Evolutionary conservation across 2,888 invertebrate species (phyloP).

Genomic region (Drosophila niveifrons): DNA sequence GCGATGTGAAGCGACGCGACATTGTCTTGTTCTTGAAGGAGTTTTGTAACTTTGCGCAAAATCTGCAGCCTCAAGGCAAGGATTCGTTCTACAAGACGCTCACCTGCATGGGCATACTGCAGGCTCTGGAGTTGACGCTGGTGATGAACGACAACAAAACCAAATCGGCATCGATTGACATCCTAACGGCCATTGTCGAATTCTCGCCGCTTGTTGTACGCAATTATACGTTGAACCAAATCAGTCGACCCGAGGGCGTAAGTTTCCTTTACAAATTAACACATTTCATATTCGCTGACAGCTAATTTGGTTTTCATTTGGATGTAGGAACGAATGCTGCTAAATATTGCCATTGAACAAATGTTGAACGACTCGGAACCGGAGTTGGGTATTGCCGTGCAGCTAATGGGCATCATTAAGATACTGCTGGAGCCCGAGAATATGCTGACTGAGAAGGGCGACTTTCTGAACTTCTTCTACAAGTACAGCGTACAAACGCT

Average conservation of each 20-base stretch:
- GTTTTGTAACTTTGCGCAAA: constrained; percentile 99
- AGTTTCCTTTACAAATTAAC: constrained; percentile 69
- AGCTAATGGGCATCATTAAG: constrained; percentile 97
- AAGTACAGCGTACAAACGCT: constrained; percentile 98
- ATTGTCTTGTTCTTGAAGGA: constrained; percentile 99
- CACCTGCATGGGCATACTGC: constrained; percentile 94
- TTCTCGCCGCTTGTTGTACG: constrained; percentile 98
- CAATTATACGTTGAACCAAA: constrained; percentile 98
- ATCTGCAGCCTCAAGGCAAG: constrained; percentile 98
- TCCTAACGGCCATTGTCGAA: constrained; percentile 98
- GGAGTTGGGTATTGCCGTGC: constrained; percentile 98
- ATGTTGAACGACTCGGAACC: constrained; percentile 98
- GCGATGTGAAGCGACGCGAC: constrained; percentile 94
- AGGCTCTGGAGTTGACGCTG: constrained; percentile 95
- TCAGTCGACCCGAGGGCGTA: constrained; percentile 94
- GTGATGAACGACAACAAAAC: constrained; percentile 97
- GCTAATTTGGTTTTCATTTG: constrained; percentile 1
- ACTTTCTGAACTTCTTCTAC: constrained; percentile 99
- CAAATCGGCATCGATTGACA: constrained; percentile 98
- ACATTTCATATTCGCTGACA: background rate
- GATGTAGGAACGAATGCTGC: constrained; percentile 94
- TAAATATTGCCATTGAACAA: constrained; percentile 99
- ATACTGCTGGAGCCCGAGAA: constrained; percentile 98
- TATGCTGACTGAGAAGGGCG: constrained; percentile 99
- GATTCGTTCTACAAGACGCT: constrained; percentile 98